phyloP scores from a whole-genome alignment of 2,113 vertebrate genomes.

The Todiramphus saurophagus region DNA sequence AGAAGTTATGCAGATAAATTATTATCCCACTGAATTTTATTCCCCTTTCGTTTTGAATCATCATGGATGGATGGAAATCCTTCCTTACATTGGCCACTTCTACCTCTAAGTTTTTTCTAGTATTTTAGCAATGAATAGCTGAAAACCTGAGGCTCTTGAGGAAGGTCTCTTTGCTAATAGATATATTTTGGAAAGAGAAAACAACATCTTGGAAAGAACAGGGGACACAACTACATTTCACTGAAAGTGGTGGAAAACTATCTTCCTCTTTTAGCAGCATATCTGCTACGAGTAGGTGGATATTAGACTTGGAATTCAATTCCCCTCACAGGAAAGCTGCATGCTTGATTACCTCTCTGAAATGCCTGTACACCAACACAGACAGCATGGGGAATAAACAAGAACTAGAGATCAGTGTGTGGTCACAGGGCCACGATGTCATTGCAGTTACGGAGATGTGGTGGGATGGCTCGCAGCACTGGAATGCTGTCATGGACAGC shows the following conservation, averaged over 20 bases:
- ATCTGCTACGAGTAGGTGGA: background rate
- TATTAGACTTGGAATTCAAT: background rate
- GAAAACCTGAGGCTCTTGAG: background rate
- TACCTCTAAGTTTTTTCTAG: background rate
- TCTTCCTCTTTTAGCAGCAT: background rate
- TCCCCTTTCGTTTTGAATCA: background rate
- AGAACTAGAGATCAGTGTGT: background rate
- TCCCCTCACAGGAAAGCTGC: background rate
- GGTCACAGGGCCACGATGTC: too few relatives aligned
- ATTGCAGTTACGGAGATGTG: too few relatives aligned
- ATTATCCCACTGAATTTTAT: background rate
- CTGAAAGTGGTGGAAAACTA: background rate
- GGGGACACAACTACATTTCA: background rate
- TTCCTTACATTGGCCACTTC: background rate
- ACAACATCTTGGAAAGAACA: background rate
- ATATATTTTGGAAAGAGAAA: background rate
- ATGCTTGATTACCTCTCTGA: background rate
- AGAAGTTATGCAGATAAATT: background rate
- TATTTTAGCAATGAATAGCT: background rate
- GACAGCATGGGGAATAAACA: background rate
- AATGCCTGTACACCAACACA: background rate
- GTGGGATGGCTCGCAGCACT: too few relatives aligned
- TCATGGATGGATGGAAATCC: background rate
- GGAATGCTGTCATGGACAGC: too few relatives aligned
- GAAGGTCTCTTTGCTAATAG: background rate